Conservation (phyloP, 1,140 invertebrate genomes). For the Microplitis mediator region DNA sequence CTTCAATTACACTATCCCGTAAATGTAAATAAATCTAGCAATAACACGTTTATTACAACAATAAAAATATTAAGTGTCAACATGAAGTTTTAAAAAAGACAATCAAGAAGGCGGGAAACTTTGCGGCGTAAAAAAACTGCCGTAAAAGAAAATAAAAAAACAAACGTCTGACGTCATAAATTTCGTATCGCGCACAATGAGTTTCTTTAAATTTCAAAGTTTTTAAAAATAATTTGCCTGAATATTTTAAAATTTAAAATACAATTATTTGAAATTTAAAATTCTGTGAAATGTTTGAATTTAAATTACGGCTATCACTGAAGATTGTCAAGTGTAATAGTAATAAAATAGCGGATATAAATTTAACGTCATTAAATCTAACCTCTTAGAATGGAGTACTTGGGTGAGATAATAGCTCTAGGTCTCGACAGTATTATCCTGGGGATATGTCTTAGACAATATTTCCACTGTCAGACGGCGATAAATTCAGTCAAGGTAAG, state of each 20-base stretch:
- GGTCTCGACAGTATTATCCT: constrained; percentile 75
- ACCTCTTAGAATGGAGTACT: constrained; percentile 24
- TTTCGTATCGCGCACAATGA: no score
- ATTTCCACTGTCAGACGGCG: constrained; percentile 72
- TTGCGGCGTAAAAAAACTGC: no score
- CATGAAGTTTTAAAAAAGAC: no score
- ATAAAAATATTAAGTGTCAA: no score
- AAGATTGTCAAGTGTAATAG: not conserved
- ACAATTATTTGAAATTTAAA: no score
- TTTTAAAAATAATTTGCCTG: not conserved
- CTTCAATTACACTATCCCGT: no score
- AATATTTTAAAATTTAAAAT: no score
- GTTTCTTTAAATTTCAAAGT: not conserved
- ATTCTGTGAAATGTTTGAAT: not conserved
- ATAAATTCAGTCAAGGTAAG: constrained; percentile 70
- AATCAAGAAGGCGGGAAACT: no score
- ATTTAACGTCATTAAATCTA: not conserved
- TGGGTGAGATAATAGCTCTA: constrained; percentile 71
- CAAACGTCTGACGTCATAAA: not conserved
- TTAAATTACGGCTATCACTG: not conserved
- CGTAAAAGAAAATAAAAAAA: not conserved
- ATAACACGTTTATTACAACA: no score
- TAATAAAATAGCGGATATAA: not conserved
- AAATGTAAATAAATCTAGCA: no score
- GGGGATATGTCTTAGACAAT: constrained; percentile 72